Percentiles rank a stretch among this genome's conserved stretches.
Evolutionary conservation across 2,797 vertebrate genomes (phyloP).

Genomic region (Halcyon badia): DNA sequence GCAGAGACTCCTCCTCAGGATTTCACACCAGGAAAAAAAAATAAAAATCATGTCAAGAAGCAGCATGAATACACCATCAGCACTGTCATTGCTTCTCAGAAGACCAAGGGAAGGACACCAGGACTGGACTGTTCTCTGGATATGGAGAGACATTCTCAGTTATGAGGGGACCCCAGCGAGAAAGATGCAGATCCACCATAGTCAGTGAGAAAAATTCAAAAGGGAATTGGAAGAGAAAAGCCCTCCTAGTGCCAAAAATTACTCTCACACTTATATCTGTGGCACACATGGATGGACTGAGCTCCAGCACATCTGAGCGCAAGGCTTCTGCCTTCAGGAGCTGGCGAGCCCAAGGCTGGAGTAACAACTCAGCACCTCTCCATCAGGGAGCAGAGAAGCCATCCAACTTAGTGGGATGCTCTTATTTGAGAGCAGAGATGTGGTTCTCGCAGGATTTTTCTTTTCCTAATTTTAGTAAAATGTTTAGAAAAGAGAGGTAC

Average conservation of each 20-base stretch:
- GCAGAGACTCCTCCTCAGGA: not conserved
- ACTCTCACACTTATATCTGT: not conserved
- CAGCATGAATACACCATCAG: not conserved
- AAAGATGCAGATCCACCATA: accelerated
- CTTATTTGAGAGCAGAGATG: not conserved
- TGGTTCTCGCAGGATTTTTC: not conserved
- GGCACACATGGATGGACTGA: not conserved
- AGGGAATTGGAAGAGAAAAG: not conserved
- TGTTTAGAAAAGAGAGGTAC: not conserved
- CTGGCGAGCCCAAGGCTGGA: not conserved
- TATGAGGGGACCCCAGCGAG: not conserved
- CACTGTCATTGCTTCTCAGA: not conserved
- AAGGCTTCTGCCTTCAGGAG: not conserved
- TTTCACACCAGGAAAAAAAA: not conserved
- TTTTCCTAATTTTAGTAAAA: not conserved
- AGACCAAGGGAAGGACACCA: not conserved
- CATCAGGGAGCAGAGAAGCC: accelerated
- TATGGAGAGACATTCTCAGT: accelerated
- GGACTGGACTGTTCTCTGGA: not conserved
- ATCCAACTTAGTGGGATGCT: not conserved
- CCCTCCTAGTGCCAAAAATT: not conserved
- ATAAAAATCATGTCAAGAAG: not conserved
- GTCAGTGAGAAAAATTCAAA: not conserved
- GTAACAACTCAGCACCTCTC: not conserved
- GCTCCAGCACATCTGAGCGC: conserved; percentile 28